A percentile compares a stretch with the other conserved stretches of the same genome.
Evolutionary conservation across 1,140 invertebrate species (phyloP).

Genomic region (Papilio xuthus): DNA sequence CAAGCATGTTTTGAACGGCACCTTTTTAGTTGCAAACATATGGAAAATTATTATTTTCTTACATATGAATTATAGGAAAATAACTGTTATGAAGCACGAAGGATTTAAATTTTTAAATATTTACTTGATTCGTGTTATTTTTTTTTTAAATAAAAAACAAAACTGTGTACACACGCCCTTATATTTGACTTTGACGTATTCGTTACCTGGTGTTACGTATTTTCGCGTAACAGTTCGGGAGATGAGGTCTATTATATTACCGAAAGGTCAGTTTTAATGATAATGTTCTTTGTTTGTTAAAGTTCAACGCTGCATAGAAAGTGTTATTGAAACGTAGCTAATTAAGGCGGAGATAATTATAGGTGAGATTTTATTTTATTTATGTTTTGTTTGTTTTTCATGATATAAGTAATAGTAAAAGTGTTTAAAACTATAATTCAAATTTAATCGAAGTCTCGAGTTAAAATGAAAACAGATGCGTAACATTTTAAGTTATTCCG

Average conservation of each 20-base stretch:
- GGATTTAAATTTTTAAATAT: no score
- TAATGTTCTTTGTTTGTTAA: constrained; percentile 43
- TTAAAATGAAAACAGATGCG: no score
- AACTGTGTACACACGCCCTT: constrained; percentile 23
- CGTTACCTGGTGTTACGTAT: constrained; percentile 46
- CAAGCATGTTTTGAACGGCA: no score
- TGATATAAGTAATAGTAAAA: not conserved
- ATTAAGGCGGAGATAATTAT: constrained; percentile 34
- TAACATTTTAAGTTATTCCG: no score
- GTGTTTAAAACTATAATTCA: not conserved
- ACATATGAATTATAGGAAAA: no score
- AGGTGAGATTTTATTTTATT: constrained; percentile 1
- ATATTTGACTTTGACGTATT: constrained; percentile 44
- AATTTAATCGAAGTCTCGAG: not conserved
- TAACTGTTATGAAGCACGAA: no score
- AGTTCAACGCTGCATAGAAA: constrained; percentile 38
- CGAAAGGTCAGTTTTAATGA: constrained; percentile 51
- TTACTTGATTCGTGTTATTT: not conserved
- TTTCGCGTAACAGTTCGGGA: constrained; percentile 38
- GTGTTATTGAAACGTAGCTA: constrained; percentile 37
- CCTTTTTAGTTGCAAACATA: no score
- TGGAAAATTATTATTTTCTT: no score
- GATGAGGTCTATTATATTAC: constrained; percentile 38
- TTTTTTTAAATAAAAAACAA: not conserved
- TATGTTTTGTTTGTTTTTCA: constrained; percentile 22